A percentile compares a stretch with the other conserved stretches of the same genome.
phyloP scores from a whole-genome alignment of 2,888 invertebrate genomes.

The Lasioglossum leucozonium region DNA sequence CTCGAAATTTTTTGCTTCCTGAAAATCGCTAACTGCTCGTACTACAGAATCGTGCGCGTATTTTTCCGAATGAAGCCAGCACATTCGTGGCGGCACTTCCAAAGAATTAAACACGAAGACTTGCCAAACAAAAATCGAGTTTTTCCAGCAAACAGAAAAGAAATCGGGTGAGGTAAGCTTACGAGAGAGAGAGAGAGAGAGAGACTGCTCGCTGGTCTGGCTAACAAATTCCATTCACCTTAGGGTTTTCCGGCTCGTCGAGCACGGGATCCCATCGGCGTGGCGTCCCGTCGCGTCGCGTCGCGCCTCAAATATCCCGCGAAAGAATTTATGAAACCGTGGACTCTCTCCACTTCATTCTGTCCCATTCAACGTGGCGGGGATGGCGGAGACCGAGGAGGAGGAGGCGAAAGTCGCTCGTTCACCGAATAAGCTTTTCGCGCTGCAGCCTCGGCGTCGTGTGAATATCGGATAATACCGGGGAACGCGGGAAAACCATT shows the following conservation, averaged over 20 bases:
- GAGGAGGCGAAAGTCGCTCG: conserved; percentile 25
- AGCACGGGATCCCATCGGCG: not conserved
- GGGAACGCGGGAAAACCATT: conserved; percentile 28
- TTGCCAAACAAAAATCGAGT: not conserved
- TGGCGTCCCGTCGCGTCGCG: not conserved
- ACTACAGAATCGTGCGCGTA: too few relatives aligned
- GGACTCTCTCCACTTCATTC: not conserved
- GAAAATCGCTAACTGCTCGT: too few relatives aligned
- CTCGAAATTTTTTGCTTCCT: too few relatives aligned
- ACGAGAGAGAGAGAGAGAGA: too few relatives aligned
- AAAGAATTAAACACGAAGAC: not conserved
- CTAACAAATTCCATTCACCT: not conserved
- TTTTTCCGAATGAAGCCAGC: not conserved
- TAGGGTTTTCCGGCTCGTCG: not conserved
- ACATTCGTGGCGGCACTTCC: not conserved
- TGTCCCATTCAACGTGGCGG: conserved; percentile 9
- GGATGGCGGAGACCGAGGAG: not conserved
- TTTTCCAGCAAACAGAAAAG: not conserved
- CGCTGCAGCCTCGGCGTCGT: conserved; percentile 21
- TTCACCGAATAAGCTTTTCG: conserved; percentile 45
- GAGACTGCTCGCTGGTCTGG: not conserved
- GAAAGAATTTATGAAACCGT: conserved; percentile 23
- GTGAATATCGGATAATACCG: conserved; percentile 51
- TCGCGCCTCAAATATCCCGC: not conserved
- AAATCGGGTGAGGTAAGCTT: not conserved